Percentiles rank a stretch among this genome's conserved stretches.
These are phyloP conservation scores for Delia radicum DNA, from an alignment of 1,140 invertebrate genomes.

Conservation along the genomic window DNA sequence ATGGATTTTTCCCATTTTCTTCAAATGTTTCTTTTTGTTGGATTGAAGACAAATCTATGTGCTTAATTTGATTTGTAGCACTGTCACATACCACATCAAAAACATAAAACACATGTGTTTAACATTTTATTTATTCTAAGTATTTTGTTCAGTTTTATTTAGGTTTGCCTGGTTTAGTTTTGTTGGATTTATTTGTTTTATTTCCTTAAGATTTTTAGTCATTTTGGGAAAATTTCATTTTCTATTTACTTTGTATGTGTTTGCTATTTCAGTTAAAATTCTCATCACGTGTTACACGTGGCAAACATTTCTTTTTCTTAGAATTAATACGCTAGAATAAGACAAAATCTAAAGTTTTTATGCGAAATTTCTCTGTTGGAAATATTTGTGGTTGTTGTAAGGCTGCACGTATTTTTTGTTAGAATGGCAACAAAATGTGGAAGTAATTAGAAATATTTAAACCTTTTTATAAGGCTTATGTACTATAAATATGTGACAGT, in stretches of 20 bases:
- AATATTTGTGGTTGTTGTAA: neutral
- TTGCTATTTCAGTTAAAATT: neutral
- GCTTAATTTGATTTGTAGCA: conserved; percentile 21
- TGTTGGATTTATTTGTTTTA: conserved; percentile 5
- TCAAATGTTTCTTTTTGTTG: neutral
- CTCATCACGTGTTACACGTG: neutral
- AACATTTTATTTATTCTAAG: neutral
- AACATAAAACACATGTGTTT: neutral
- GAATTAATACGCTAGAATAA: neutral
- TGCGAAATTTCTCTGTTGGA: neutral
- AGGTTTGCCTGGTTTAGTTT: neutral
- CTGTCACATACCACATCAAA: conserved; percentile 18
- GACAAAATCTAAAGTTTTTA: neutral
- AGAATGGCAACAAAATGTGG: no score
- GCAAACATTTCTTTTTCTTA: neutral
- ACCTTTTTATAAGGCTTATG: no score
- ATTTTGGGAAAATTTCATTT: neutral
- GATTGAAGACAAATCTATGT: conserved; percentile 12
- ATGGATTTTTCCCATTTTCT: neutral
- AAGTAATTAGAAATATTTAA: no score
- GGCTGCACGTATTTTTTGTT: no score
- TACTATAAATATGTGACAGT: no score
- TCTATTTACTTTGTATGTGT: neutral
- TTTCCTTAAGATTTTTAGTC: neutral
- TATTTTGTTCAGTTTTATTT: neutral